Base-by-base conservation (phyloP, 2,113 vertebrate species). In the Otis tarda region DNA sequence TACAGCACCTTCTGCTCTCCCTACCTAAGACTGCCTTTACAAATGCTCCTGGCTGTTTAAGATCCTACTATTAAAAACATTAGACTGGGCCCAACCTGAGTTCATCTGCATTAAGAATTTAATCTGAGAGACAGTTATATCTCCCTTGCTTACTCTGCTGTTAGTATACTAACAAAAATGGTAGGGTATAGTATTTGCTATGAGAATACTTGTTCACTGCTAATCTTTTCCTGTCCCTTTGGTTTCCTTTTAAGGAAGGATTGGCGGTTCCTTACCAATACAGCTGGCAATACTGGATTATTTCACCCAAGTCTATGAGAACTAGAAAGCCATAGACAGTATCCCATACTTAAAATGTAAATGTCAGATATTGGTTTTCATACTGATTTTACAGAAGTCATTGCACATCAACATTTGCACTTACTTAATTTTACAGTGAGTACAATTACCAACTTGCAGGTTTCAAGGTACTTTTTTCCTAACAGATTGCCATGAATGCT, bases 351-450 rank as follows among this genome's bases (percentile, higher is more conserved):
- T 93, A 94, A 96, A 97, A 97, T 80, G 63, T 88, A 92, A 97
- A 97, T 93, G 70, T 95, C 67, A 95, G 88, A 84, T 93, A 87
- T 93, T 77, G 49, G 68, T 77, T 97, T 97, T 95, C 79, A 91
- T 94, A 82, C 45, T 90, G 84, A 60, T 94, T 96, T 97, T 97
- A 94, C 70, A 97, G 84, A 95, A 74, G 77, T 55, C 37, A 21
- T 52, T 87, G 93, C 89, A 56, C 71, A 93, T 95, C 90, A 97
- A 93, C 82, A 93, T 96, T 87, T 95, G 83, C 71, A 95, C 94
- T 96, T 96, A 89, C 59, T 73, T 92, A 63, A 81, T 96, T 97
- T 96, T 95, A 94, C 75, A 94, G 71, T 77, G 82, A 96, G 69
- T 71, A 92, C 83, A 97, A 82, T 96, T 97, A 97, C 78, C 96